These are phyloP conservation scores for Ceryle rudis DNA, from an alignment of 2,797 vertebrate species.

Conservation along the genomic window DNA sequence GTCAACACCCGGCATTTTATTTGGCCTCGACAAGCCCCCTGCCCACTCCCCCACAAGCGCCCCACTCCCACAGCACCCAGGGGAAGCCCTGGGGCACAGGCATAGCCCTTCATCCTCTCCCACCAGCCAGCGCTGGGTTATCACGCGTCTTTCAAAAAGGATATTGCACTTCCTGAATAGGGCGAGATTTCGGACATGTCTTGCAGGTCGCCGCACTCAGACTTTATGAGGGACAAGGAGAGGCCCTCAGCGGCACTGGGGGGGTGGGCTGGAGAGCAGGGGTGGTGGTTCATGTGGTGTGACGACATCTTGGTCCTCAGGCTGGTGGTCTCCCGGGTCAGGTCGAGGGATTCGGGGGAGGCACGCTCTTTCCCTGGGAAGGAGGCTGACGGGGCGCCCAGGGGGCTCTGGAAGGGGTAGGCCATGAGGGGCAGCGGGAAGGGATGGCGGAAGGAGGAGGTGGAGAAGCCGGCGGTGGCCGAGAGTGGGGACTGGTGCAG, in stretches of 20 bases:
- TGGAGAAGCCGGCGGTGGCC: conserved; percentile 91
- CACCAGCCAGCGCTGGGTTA: background rate
- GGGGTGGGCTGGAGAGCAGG: conserved; percentile 92
- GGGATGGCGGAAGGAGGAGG: conserved; percentile 94
- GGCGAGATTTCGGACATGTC: conserved; percentile 98
- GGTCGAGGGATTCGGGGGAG: conserved; percentile 96
- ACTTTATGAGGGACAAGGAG: conserved; percentile 96
- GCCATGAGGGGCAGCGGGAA: conserved; percentile 96
- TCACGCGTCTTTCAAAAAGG: conserved; percentile 80
- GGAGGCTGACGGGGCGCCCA: conserved; percentile 88
- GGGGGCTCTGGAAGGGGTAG: conserved; percentile 94
- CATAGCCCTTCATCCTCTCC: background rate
- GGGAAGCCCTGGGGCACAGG: fast-evolving
- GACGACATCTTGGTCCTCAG: conserved; percentile 99
- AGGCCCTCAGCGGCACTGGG: conserved; percentile 92
- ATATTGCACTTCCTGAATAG: conserved; percentile 99
- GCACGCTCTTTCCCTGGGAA: conserved; percentile 92
- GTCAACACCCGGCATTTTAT: background rate
- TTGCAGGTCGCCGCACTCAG: conserved; percentile 95
- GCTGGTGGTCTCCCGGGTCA: conserved; percentile 94
- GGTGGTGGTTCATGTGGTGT: conserved; percentile 93
- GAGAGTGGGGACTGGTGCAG: conserved; percentile 96
- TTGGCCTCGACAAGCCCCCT: background rate
- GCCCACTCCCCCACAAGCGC: fast-evolving
- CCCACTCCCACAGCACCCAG: background rate